phyloP scores from a whole-genome alignment of 2,797 vertebrate genomes.

The Pagetopsis macropterus region DNA sequence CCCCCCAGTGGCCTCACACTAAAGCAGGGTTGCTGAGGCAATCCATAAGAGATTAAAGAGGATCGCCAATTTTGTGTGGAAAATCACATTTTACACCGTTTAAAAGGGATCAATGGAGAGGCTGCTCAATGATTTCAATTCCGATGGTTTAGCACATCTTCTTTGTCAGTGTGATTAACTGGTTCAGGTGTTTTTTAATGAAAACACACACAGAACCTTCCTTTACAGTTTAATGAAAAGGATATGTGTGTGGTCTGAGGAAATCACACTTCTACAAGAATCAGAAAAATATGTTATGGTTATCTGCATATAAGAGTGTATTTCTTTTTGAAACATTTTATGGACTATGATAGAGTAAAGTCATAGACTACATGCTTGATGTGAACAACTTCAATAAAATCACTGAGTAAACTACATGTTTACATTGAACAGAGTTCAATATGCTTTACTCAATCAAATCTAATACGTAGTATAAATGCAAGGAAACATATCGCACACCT shows the following conservation, averaged over 20 bases:
- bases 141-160: conserved; percentile 39
- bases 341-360: neutral
- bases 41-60: conserved; percentile 77
- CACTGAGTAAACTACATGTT: neutral
- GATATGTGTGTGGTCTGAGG: neutral
- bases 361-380: neutral
- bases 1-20: conserved; percentile 28
- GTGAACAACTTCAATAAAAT: neutral
- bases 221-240: conserved; percentile 4
- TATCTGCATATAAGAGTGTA: neutral
- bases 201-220: neutral
- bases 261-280: neutral
- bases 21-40: conserved; percentile 53
- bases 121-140: conserved; percentile 55
- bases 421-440: too few relatives aligned
- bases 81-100: conserved; percentile 73
- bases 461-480: neutral
- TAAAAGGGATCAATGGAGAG: conserved; percentile 66
- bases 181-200: conserved; percentile 14
- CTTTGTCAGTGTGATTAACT: conserved; percentile 15
- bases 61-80: conserved; percentile 68
- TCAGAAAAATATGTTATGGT: neutral
- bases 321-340: neutral
- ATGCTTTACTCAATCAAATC: neutral
- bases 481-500: neutral